Conservation (phyloP, 2,797 vertebrate genomes). For the Zenarchopterus dispar region DNA sequence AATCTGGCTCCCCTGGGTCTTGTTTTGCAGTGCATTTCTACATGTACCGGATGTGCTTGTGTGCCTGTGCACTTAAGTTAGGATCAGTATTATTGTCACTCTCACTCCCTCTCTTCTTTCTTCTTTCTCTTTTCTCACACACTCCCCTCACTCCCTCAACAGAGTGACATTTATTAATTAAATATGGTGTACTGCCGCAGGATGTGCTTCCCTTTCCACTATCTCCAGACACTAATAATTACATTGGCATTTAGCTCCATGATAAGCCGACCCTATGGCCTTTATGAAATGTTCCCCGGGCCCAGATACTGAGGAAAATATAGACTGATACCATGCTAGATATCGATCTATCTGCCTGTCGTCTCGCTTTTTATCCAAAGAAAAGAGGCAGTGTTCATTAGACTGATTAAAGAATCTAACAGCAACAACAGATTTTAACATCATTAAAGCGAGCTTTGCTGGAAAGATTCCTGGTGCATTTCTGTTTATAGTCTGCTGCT, state of each 20-base stretch:
- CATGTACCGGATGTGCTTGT: conserved; percentile 26
- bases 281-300: conserved; percentile 80
- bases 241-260: conserved; percentile 86
- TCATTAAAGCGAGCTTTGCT: conserved; percentile 39
- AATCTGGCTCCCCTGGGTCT: conserved; percentile 26
- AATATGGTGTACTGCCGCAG: conserved; percentile 78
- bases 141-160: conserved; percentile 60
- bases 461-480: conserved; percentile 22
- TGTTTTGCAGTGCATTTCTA: conserved; percentile 22
- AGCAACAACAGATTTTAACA: conserved; percentile 26
- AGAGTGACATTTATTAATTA: conserved; percentile 84
- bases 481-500: conserved; percentile 20
- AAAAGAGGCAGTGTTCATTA: conserved; percentile 58
- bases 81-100: conserved; percentile 55
- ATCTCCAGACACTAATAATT: conserved; percentile 86
- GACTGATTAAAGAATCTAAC: conserved; percentile 46
- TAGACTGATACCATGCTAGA: conserved; percentile 61
- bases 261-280: conserved; percentile 81
- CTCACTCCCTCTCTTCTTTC: conserved; percentile 16
- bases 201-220: conserved; percentile 75
- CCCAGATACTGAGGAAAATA: conserved; percentile 72
- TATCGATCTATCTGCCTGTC: conserved; percentile 67
- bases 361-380: conserved; percentile 59
- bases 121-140: conserved; percentile 46
- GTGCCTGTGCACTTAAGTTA: conserved; percentile 39